Evolutionary conservation across 2,888 invertebrate genomes (phyloP), one percentile per base, ranked within the genome.

Genomic region (Tanypteryx hageni): DNA sequence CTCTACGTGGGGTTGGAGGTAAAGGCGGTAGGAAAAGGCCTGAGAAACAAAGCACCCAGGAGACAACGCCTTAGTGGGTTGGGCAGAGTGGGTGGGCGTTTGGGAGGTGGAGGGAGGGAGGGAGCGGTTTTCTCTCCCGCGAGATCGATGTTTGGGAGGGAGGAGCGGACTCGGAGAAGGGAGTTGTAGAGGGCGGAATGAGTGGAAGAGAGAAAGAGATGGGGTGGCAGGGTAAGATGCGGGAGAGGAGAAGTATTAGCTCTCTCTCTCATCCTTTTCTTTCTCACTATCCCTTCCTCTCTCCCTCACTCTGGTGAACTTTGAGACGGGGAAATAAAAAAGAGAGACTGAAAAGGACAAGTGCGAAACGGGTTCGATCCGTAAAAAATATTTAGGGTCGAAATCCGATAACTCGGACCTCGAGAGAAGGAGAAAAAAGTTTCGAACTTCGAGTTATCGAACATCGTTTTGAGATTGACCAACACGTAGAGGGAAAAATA

Each of bases 111-210:
- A 56, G 16, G 82, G 82, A 82, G 82, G 68, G 64, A 13, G 22
- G 44, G 64, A 58, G 64, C 22, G 89, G 64, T 68, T 89, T 44
- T 58, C 85, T 58, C 85, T 85, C 85, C 89, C 31, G 44, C 64
- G 64, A 89, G 89, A 89, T 89, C 89, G 89, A 89, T 89, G 89
- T 61, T 89, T 89, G 56, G n/a, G 56, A 61, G 68, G n/a, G 89
- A 56, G 31, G 18, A 44, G 13, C 22, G 27, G 86, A 22, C 0
- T 27, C 22, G 61, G 11, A 86, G 61, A 86, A 64, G 58, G n/a
- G 58, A 59, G 22, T 11, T 8, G 86, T 27, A 14, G 83, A 56
- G 83, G 16, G 44, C 9, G 18, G 64, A 64, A 18, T 16, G 16
- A n/a, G 64, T 64, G 64, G 64, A n/a, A n/a, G 64, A 64, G 10